Evolutionary conservation across 2,888 invertebrate genomes (phyloP).

Genomic region (Saturnia japonica): DNA sequence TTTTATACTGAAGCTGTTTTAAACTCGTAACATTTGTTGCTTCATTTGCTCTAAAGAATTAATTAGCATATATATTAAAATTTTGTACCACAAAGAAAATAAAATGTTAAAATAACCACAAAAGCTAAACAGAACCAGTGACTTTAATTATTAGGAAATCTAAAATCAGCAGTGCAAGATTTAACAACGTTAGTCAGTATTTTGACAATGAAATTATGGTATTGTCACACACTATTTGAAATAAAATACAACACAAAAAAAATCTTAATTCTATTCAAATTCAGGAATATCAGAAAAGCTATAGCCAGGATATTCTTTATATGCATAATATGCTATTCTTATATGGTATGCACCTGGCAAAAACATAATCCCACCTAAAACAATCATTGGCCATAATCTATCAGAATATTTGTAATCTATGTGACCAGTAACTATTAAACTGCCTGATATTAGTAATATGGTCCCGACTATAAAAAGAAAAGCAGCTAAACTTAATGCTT

Average conservation of each 20-base stretch:
- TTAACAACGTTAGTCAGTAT: neutral
- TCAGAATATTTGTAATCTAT: constrained; percentile 93
- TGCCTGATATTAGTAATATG: constrained; percentile 87
- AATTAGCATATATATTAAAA: too few species aligned
- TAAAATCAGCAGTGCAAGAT: neutral
- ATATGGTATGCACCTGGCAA: constrained; percentile 96
- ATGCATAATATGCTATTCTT: constrained; percentile 93
- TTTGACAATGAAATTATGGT: neutral
- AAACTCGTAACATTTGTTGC: too few species aligned
- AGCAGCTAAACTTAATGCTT: constrained; percentile 89
- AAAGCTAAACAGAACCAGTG: neutral
- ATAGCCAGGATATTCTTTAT: constrained; percentile 90
- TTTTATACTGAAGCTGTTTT: too few species aligned
- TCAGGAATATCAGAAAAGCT: constrained; percentile 95
- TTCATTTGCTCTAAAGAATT: too few species aligned
- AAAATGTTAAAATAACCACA: too few species aligned
- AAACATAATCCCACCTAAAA: constrained; percentile 94
- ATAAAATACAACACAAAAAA: neutral
- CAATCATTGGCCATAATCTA: constrained; percentile 93
- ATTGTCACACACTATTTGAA: constrained; percentile 19
- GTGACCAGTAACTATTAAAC: constrained; percentile 90
- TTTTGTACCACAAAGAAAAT: too few species aligned
- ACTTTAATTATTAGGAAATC: neutral
- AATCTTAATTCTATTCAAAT: constrained; percentile 62
- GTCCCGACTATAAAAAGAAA: constrained; percentile 90